Base-by-base conservation (phyloP, 1,140 invertebrate genomes). In the Drosophila seguyi region DNA sequence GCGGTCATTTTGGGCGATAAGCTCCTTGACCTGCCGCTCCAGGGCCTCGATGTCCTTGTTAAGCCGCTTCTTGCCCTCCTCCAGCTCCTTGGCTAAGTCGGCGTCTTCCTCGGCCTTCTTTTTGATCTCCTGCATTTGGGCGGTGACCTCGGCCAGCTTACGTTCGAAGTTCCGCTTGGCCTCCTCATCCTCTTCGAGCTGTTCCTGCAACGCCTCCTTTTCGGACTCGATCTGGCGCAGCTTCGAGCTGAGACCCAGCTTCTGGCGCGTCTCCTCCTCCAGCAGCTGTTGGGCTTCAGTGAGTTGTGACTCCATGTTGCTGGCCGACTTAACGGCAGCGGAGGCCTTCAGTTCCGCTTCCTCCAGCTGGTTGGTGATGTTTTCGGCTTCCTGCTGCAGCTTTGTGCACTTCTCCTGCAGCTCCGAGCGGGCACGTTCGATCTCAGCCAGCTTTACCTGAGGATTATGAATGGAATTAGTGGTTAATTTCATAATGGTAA, bases 141-240 rank as follows among this genome's bases (percentile, higher is more conserved):
- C 90, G n/a, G 94, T 96, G 0, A 98, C 91, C 25, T 94, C 94
- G 18, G 94, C 93, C 14, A 98, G 93, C 93, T 95, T 93, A 1
- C 91, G 82, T 47, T 93, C 92, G 16, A 98, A 93, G 72, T 96
- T 96, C 77, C 96, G 96, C 91, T 98, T 98, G 1, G 95, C 94
- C 92, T 98, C 97, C 91, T 99, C 98, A 86, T 99, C 98, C 90
- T 99, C 99, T 74, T 99, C 99, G 0, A 99, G 93, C 86, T 98
- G 97, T 92, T 99, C 98, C 61, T 96, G 95, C 2, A 99, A 93
- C 55, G 95, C 94, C 68, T 98, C 97, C 80, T 97, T 96, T 79
- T 99, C 98, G 52, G 97, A 96, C 92, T 99, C 98, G 6, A 98
- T 92, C 81, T 97, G 97, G 22, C 98, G 95, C 14, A 99, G 93